These are phyloP conservation scores for Sebastes umbrosus DNA, from an alignment of 2,797 vertebrate genomes.

Conservation along the genomic window DNA sequence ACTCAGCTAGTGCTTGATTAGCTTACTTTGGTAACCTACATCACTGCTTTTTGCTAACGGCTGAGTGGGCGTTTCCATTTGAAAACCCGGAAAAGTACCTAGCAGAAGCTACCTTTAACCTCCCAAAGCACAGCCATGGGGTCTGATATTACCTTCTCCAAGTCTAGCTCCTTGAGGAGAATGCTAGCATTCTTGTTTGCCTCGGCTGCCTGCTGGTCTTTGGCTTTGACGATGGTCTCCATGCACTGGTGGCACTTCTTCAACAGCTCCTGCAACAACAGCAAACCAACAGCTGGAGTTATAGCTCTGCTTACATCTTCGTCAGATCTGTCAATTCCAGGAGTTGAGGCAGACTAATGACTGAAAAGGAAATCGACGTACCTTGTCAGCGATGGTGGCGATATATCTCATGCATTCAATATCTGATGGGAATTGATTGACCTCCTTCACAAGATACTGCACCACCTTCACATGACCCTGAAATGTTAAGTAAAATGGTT, in stretches of 20 bases:
- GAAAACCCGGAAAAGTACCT: no score
- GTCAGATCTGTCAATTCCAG: background rate
- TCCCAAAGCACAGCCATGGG: background rate
- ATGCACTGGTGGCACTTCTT: constrained; percentile 99
- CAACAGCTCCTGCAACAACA: constrained; percentile 87
- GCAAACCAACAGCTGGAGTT: background rate
- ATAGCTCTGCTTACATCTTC: background rate
- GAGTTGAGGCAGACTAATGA: background rate
- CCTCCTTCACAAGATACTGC: constrained; percentile 98
- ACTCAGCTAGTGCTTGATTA: no score
- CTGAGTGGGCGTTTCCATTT: no score
- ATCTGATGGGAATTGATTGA: constrained; percentile 98
- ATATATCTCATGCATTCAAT: constrained; percentile 99
- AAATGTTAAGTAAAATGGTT: constrained; percentile 20
- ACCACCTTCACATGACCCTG: constrained; percentile 99
- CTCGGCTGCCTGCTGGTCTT: constrained; percentile 99
- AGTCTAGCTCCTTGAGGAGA: constrained; percentile 95
- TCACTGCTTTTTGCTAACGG: no score
- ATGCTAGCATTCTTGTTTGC: constrained; percentile 99
- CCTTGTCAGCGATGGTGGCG: constrained; percentile 98
- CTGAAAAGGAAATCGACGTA: constrained; percentile 51
- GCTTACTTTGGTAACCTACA: no score
- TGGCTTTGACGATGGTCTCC: constrained; percentile 99
- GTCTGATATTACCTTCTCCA: constrained; percentile 90
- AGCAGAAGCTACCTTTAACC: background rate